These are phyloP conservation scores for Peribatodes rhomboidaria DNA, from an alignment of 2,888 invertebrate species.

Conservation along the genomic window DNA sequence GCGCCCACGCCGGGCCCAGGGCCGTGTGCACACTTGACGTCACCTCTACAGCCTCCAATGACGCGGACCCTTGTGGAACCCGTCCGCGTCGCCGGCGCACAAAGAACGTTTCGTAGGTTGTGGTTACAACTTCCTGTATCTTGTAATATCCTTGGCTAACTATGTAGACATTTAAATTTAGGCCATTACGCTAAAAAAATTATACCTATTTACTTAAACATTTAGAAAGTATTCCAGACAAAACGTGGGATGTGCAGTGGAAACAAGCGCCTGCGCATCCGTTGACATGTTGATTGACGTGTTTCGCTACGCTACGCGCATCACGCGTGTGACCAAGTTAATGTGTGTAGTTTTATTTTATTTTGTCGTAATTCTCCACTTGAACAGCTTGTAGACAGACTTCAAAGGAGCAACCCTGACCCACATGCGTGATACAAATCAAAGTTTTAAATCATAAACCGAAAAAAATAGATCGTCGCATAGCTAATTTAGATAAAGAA, in stretches of 20 bases:
- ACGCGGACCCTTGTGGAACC: slow-evolving; percentile 62
- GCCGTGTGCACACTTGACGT: slow-evolving; percentile 83
- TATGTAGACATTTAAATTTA: slow-evolving; percentile 19
- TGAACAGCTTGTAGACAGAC: slow-evolving; percentile 57
- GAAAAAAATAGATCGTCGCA: slow-evolving; percentile 32
- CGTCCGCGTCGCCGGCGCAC: slow-evolving; percentile 54
- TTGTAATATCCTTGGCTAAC: slow-evolving; percentile 15
- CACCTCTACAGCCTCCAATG: slow-evolving; percentile 73
- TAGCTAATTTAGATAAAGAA: slow-evolving; percentile 31
- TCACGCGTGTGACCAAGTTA: slow-evolving; percentile 56
- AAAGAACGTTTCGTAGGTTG: slow-evolving; percentile 38
- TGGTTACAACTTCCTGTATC: slow-evolving; percentile 41
- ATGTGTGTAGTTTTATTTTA: slow-evolving; percentile 57
- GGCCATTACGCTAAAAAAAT: slow-evolving; percentile 26
- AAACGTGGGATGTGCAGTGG: slow-evolving; percentile 28
- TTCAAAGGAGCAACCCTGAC: slow-evolving; percentile 70
- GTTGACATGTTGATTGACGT: slow-evolving; percentile 77
- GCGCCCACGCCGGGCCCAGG: slow-evolving; percentile 74
- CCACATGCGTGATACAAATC: slow-evolving; percentile 53
- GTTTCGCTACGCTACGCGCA: slow-evolving; percentile 62
- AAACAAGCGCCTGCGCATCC: slow-evolving; percentile 46
- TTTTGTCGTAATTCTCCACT: slow-evolving; percentile 62
- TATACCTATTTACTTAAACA: slow-evolving; percentile 14
- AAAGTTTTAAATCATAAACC: slow-evolving; percentile 42
- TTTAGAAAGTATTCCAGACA: slow-evolving; percentile 27